Base-by-base conservation (phyloP, 1,140 invertebrate species). In the Calycopis cecrops region DNA sequence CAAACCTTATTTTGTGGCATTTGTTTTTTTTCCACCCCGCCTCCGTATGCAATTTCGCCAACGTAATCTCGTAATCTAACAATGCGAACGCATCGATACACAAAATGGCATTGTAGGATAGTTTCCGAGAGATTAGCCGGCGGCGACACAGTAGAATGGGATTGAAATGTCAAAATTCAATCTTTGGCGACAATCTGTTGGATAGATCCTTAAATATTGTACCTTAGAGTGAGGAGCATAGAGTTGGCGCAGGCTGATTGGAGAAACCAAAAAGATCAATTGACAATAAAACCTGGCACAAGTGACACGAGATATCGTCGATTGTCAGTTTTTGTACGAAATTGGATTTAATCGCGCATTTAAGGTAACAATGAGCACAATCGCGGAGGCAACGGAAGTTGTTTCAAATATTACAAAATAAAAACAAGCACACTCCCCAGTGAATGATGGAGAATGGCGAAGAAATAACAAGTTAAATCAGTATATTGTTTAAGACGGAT, bases 101-200 rank as follows among this genome's bases (percentile, higher is more conserved):
- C 52, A 28, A 44, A 44, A 16, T 48, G 35, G 51, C 59, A 71
- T 72, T 81, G 67, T 75, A 55, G 71, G 59, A 71, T 68, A 67
- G 60, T 65, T 81, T 81, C 62, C 77, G 48, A 77, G 67, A 77
- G 80, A 86, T 86, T 86, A 77, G 76, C 79, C 79, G 60, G 65
- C 72, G 67, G 69, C 67, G 57, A 79, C 73, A 68, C 65, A 57
- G 59, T 63, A 69, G 75, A 84, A 86, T 77, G 57, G 79, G 79
- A 86, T 84, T 73, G 76, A 86, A 86, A 84, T 76, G 80, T 84
- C 82, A 86, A 84, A 84, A 84, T 83, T 82, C 79, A 81, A 84
- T 84, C 79, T 78, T 47, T 55, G 61, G 63, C 66, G 66, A 71
- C 73, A 69, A 82, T 82, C 82, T 79, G 59, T 63, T 28, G 6